A percentile compares a stretch with the other conserved stretches of the same genome.
phyloP scores from a whole-genome alignment of 2,113 vertebrate genomes.

The Sebastes schlegelii region DNA sequence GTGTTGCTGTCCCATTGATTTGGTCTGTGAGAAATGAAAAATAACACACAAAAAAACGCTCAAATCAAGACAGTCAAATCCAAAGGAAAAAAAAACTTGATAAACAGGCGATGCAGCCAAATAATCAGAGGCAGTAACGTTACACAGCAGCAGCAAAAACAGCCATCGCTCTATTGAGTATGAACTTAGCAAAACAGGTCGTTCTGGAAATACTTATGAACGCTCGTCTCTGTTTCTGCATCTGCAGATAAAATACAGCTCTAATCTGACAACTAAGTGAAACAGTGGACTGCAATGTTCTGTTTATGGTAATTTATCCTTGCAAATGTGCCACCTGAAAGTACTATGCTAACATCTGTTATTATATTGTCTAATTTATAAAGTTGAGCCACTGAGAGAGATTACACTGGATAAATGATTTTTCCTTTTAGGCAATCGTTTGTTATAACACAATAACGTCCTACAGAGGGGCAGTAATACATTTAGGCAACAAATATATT shows the following conservation, averaged over 20 bases:
- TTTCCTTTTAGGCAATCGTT: background rate
- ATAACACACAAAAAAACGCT: background rate
- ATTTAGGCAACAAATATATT: background rate
- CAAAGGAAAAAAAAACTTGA: background rate
- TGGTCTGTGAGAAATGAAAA: background rate
- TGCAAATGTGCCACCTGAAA: background rate
- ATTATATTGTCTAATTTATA: background rate
- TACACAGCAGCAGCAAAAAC: background rate
- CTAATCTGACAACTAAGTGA: background rate
- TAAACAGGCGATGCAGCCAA: slow-evolving; percentile 3
- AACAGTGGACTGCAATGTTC: background rate
- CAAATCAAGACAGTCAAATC: background rate
- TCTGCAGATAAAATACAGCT: background rate
- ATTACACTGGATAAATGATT: background rate
- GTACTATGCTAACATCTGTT: background rate
- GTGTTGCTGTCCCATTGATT: background rate
- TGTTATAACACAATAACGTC: background rate
- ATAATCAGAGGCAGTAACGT: background rate
- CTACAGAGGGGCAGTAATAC: background rate
- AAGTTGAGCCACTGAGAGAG: background rate
- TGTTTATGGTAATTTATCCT: background rate
- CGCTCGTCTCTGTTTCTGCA: background rate
- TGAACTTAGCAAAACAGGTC: slow-evolving; percentile 32
- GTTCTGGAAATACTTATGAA: slow-evolving; percentile 39
- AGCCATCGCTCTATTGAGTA: background rate